Evolutionary conservation across 2,888 invertebrate genomes (phyloP).

Genomic region (Ceraclea dissimilis): DNA sequence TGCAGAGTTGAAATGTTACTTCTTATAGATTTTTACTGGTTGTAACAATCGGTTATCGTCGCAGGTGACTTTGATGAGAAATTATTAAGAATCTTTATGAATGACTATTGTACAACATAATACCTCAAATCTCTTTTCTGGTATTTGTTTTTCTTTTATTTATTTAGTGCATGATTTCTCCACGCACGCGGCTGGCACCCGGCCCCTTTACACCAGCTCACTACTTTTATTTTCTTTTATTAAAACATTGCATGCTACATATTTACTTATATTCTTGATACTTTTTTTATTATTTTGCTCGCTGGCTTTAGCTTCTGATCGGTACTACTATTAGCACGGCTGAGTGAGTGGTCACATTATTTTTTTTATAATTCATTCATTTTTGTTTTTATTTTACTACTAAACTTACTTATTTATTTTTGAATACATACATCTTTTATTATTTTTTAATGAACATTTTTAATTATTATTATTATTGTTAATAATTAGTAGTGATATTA

Average conservation of each 20-base stretch:
- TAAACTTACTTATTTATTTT: background rate
- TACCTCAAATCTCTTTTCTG: conserved; percentile 21
- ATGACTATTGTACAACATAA: conserved; percentile 19
- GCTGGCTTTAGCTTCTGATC: conserved; percentile 17
- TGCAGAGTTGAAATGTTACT: background rate
- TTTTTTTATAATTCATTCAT: conserved; percentile 17
- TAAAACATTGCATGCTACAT: conserved; percentile 13
- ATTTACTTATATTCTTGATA: conserved; percentile 10
- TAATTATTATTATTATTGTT: conserved; percentile 2
- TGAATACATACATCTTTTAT: conserved; percentile 6
- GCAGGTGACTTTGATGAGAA: background rate
- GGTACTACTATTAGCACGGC: conserved; percentile 24
- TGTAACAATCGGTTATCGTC: background rate
- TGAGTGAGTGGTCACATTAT: conserved; percentile 25
- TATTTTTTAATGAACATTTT: conserved; percentile 13
- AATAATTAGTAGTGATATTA: conserved; percentile 9
- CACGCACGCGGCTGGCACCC: conserved; percentile 18
- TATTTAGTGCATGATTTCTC: conserved; percentile 18
- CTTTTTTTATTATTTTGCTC: conserved; percentile 18
- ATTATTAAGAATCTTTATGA: background rate
- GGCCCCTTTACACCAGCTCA: conserved; percentile 12
- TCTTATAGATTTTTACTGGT: background rate
- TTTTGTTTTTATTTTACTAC: conserved; percentile 4
- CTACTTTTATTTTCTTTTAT: conserved; percentile 1
- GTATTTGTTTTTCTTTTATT: conserved; percentile 10